phyloP scores from a whole-genome alignment of 1,140 invertebrate species.

The Zaprionus ghesquierei region DNA sequence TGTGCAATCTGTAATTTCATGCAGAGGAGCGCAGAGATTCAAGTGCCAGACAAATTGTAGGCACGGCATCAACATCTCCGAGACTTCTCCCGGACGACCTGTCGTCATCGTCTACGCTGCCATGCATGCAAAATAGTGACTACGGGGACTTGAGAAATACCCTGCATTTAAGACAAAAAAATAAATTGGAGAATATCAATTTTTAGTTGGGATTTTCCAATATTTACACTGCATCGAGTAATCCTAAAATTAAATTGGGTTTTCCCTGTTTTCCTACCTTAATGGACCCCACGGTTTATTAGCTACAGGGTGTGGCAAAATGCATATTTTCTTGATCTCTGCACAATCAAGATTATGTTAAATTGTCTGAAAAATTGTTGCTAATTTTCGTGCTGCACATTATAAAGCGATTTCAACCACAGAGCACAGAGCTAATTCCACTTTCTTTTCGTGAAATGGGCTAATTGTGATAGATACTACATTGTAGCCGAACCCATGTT shows the following conservation, averaged over 20 bases:
- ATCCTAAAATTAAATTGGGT: too few relatives aligned
- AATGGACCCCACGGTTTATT: not conserved
- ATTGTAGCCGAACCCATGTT: constrained; percentile 38
- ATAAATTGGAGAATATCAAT: not conserved
- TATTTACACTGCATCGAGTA: not conserved
- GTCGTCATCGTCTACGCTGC: constrained; percentile 46
- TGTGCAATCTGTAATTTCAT: constrained; percentile 70
- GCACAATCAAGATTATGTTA: constrained; percentile 80
- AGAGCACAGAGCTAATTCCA: constrained; percentile 70
- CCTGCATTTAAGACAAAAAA: not conserved
- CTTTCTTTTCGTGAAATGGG: constrained; percentile 63
- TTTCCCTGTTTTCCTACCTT: not conserved
- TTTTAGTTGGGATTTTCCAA: too few relatives aligned
- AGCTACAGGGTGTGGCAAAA: constrained; percentile 18
- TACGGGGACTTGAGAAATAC: not conserved
- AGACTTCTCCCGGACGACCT: constrained; percentile 25
- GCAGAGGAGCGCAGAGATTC: constrained; percentile 37
- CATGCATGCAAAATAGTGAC: constrained; percentile 39
- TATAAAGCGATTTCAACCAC: constrained; percentile 68
- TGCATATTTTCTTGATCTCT: constrained; percentile 45
- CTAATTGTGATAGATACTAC: constrained; percentile 69
- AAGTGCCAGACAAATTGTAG: constrained; percentile 63
- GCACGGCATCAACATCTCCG: constrained; percentile 19
- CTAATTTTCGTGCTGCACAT: constrained; percentile 70
- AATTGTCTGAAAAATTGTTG: constrained; percentile 80